Percentiles rank a stretch among this genome's conserved stretches.
Evolutionary conservation across 2,113 vertebrate species (phyloP).

Genomic region (Bucco capensis): DNA sequence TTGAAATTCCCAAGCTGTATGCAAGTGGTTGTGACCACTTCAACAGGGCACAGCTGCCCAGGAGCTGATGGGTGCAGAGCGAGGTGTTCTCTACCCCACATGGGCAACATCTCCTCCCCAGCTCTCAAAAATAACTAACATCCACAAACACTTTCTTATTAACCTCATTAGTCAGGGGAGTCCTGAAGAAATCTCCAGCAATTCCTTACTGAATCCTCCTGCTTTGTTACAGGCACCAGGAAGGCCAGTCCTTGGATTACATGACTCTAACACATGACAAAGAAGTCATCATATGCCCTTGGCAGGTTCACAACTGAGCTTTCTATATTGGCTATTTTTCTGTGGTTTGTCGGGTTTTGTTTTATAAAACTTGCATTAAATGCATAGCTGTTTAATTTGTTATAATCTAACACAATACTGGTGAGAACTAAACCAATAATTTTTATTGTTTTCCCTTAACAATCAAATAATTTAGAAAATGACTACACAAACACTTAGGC

Average conservation of each 20-base stretch:
- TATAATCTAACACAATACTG: background rate
- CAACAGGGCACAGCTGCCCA: background rate
- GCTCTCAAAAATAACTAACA: background rate
- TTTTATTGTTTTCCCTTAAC: background rate
- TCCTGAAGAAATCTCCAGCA: background rate
- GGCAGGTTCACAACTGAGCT: background rate
- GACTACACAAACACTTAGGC: background rate
- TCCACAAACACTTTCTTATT: background rate
- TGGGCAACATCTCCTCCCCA: background rate
- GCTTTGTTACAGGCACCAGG: background rate
- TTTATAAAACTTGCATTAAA: background rate
- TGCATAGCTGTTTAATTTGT: background rate
- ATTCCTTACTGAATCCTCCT: background rate
- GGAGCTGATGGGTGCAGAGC: background rate
- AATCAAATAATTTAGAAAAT: background rate
- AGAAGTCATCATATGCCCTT: background rate
- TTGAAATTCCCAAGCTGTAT: accelerated
- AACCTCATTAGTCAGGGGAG: background rate
- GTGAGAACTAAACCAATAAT: background rate
- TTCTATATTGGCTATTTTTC: background rate
- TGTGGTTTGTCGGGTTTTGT: background rate
- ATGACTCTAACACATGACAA: background rate
- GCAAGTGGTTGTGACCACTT: background rate
- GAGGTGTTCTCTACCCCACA: background rate
- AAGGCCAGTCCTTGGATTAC: background rate